Percentiles rank a stretch among this genome's conserved stretches.
Conservation (phyloP, 2,113 vertebrate genomes). For the Ramphastos sulfuratus region DNA sequence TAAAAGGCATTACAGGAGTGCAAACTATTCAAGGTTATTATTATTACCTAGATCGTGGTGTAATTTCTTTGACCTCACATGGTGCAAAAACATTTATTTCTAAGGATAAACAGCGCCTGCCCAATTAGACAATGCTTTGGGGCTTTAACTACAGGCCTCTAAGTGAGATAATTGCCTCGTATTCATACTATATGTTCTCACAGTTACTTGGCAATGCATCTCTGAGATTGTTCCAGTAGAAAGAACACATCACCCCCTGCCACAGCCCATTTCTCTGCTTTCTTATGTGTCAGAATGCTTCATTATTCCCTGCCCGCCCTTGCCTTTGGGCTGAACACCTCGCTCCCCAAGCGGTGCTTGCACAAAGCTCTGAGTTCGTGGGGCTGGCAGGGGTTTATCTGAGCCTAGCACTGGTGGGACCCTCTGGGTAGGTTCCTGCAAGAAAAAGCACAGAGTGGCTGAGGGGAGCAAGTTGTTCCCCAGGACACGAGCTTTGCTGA, state of each 20-base stretch:
- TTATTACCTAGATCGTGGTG: slow-evolving; percentile 55
- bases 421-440: background rate
- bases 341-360: background rate
- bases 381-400: background rate
- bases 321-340: background rate
- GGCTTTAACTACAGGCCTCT: slow-evolving; percentile 64
- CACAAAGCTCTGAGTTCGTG: background rate
- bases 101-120: slow-evolving; percentile 55
- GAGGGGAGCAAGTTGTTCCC: background rate
- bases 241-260: slow-evolving; percentile 47
- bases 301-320: slow-evolving; percentile 33
- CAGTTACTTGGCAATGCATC: slow-evolving; percentile 55
- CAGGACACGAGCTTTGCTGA: background rate
- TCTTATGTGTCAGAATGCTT: slow-evolving; percentile 47
- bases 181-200: slow-evolving; percentile 59
- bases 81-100: slow-evolving; percentile 63
- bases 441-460: background rate
- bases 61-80: slow-evolving; percentile 65
- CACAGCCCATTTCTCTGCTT: slow-evolving; percentile 23
- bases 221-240: slow-evolving; percentile 43
- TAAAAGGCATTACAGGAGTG: slow-evolving; percentile 45
- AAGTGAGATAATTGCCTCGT: slow-evolving; percentile 66
- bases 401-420: background rate
- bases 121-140: slow-evolving; percentile 67
- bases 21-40: slow-evolving; percentile 63